Evolutionary conservation across 2,797 vertebrate species (phyloP).

Genomic region (Etheostoma perlongum): DNA sequence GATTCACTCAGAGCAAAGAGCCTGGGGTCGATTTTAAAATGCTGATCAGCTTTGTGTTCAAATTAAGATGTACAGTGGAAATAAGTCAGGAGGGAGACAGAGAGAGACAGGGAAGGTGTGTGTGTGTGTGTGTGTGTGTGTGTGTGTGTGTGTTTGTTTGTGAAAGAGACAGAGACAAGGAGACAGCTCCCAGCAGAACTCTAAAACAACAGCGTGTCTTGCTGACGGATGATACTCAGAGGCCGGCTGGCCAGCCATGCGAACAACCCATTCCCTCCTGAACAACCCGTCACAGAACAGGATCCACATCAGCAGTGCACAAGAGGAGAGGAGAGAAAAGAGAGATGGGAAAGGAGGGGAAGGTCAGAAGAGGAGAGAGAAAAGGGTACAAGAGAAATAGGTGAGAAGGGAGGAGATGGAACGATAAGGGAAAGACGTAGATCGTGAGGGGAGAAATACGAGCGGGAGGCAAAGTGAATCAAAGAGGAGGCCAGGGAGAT

Average conservation of each 20-base stretch:
- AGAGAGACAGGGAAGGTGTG: slow-evolving; percentile 23
- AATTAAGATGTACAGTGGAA: slow-evolving; percentile 68
- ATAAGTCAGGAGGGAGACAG: slow-evolving; percentile 35
- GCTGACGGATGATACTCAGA: slow-evolving; percentile 82
- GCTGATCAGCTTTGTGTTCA: slow-evolving; percentile 60
- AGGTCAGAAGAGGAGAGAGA: slow-evolving; percentile 35
- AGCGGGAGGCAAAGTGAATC: slow-evolving; percentile 44
- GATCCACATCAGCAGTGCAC: slow-evolving; percentile 66
- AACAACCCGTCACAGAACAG: slow-evolving; percentile 68
- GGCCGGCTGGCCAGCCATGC: slow-evolving; percentile 80
- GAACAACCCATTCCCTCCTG: slow-evolving; percentile 77
- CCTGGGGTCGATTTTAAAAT: slow-evolving; percentile 62
- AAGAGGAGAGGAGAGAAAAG: slow-evolving; percentile 14
- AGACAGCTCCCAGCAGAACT: slow-evolving; percentile 84
- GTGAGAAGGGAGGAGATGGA: slow-evolving; percentile 30
- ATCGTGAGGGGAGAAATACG: slow-evolving; percentile 22
- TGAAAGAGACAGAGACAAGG: slow-evolving; percentile 75
- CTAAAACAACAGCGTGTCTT: slow-evolving; percentile 84
- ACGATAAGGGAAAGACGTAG: slow-evolving; percentile 20
- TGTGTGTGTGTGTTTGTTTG: slow-evolving; percentile 23
- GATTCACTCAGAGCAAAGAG: slow-evolving; percentile 55
- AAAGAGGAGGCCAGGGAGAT: slow-evolving; percentile 48
- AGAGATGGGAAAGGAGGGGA: slow-evolving; percentile 11
- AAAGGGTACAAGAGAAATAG: slow-evolving; percentile 14
- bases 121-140: slow-evolving; percentile 6